Percentiles rank a stretch among this genome's conserved stretches.
These are phyloP conservation scores for Vanessa cardui DNA, from an alignment of 2,888 invertebrate species.

Conservation along the genomic window DNA sequence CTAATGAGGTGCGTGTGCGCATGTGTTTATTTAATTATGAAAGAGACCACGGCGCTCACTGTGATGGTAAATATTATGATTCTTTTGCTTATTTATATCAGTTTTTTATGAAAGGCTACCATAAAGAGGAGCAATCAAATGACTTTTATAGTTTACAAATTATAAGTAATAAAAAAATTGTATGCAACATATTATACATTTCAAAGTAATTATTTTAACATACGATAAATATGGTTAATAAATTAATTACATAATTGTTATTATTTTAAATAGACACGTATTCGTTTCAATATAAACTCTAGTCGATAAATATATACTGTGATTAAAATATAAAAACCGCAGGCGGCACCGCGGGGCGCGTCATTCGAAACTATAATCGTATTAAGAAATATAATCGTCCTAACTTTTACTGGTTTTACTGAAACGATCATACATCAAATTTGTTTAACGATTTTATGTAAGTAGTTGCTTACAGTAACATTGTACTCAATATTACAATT, in stretches of 20 bases:
- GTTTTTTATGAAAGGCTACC: background rate
- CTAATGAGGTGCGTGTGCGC: conserved; percentile 17
- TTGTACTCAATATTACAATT: too few species aligned
- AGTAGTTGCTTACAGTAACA: too few species aligned
- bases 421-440: background rate
- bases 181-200: background rate
- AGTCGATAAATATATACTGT: conserved; percentile 29
- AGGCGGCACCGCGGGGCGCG: conserved; percentile 37
- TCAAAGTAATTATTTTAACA: background rate
- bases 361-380: conserved; percentile 27
- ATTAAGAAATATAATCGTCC: conserved; percentile 16
- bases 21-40: conserved; percentile 26
- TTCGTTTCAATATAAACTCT: conserved; percentile 23
- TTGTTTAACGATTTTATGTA: too few species aligned
- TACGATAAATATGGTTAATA: conserved; percentile 8
- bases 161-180: background rate
- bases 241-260: conserved; percentile 14
- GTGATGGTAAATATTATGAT: background rate
- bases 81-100: background rate
- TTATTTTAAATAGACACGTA: conserved; percentile 9
- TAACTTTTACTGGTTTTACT: conserved; percentile 2
- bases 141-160: conserved; percentile 1
- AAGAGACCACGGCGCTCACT: background rate
- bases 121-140: background rate
- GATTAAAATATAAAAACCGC: conserved; percentile 42